Conservation (phyloP, 2,113 vertebrate genomes). For the Nicator chloris region DNA sequence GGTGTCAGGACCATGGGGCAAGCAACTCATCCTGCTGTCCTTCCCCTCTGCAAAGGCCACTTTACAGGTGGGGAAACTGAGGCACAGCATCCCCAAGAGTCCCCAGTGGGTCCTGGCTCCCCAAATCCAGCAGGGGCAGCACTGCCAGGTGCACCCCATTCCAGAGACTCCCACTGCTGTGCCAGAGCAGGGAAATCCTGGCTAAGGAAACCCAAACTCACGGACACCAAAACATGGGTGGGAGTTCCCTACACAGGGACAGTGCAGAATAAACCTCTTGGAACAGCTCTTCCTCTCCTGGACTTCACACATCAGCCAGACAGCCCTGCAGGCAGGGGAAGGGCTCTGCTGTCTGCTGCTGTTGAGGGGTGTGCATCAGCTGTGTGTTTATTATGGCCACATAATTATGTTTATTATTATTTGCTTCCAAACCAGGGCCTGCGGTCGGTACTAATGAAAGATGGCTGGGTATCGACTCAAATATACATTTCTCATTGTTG, state of each 20-base stretch:
- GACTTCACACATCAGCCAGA: not conserved
- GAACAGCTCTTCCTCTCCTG: not conserved
- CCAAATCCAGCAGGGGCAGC: not conserved
- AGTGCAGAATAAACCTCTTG: not conserved
- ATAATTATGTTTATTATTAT: too few species aligned
- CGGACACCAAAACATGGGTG: accelerated
- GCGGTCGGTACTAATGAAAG: accelerated
- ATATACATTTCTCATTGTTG: not conserved
- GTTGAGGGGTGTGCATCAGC: accelerated
- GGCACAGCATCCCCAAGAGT: not conserved
- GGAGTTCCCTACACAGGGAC: not conserved
- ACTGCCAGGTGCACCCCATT: not conserved
- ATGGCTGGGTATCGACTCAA: accelerated
- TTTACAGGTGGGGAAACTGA: not conserved
- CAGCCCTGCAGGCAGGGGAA: not conserved
- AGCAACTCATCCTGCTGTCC: not conserved
- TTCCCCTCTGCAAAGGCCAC: not conserved
- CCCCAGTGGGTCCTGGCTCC: accelerated
- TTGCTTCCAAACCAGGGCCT: not conserved
- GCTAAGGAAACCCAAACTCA: not conserved
- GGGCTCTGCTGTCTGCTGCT: not conserved
- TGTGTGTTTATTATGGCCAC: not conserved
- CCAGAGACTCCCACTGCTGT: accelerated
- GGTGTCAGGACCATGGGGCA: accelerated
- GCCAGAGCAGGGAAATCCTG: not conserved